Base-by-base conservation (phyloP, 2,797 vertebrate genomes). In the Lacerta bilineata region DNA sequence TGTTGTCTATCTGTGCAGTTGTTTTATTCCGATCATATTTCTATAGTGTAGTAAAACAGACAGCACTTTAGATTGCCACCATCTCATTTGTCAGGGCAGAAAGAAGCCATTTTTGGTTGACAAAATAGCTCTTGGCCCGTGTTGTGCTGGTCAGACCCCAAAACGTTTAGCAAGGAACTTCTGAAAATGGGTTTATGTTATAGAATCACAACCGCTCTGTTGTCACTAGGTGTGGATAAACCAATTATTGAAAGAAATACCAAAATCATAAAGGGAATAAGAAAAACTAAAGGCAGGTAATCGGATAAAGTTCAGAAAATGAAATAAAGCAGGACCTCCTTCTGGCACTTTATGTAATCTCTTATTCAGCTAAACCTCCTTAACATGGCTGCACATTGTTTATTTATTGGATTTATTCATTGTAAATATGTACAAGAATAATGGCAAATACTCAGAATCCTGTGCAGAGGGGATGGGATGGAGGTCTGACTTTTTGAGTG, bases 121-220 rank as follows among this genome's bases (percentile, higher is more conserved):
- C 39, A 68, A 71, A 50, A 83, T 9, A 71, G 17, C 3, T 50
- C 3, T 27, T 64, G 36, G 29, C 66, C 87, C 36, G 64, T 87
- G 33, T 86, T 36, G 11, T 86, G n/a, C 5, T 27, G n/a, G 87
- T 33, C 1, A n/a, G 11, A 46, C 39, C 11, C 36, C 39, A 59
- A 84, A 76, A 3, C 2, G 55, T 10, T 55, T 6, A 61, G 46
- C 59, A 33, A 20, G 7, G 59, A 27, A 84, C n/a, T 27, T 68
- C 72, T 68, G 84, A 92, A 90, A 86, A 29, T 41, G 79, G 27
- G 82, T 88, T 87, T 87, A 80, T 85, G 46, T 74, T 71, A n/a
- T 46, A 9, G 88, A 4, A 39, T 33, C 4, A 20, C 10, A 10
- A 0, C 27, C 55, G 77, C 25, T 3, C 20, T 83, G 25, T 1